These are phyloP conservation scores for Orycteropus afer DNA, from an alignment of 2,113 vertebrate species.

Conservation along the genomic window DNA sequence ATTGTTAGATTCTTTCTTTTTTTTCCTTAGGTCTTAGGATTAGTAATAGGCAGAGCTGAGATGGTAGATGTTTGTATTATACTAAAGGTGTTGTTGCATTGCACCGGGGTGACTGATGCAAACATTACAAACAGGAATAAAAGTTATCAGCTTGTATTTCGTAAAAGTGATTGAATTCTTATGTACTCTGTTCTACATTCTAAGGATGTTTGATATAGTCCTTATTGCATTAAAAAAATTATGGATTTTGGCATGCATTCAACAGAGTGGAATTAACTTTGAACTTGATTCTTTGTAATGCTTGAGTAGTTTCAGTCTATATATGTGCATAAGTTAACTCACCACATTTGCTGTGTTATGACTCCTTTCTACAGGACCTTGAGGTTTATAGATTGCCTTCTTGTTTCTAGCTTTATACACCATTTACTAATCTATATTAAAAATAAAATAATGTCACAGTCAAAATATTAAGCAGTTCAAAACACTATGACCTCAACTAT, in stretches of 20 bases:
- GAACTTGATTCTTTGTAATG: conserved; percentile 16
- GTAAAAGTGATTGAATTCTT: conserved; percentile 51
- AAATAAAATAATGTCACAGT: conserved; percentile 55
- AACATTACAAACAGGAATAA: conserved; percentile 19
- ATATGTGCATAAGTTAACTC: not conserved
- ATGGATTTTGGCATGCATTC: conserved; percentile 38
- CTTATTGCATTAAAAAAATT: conserved; percentile 56
- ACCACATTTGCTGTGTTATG: conserved; percentile 48
- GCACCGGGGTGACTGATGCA: not conserved
- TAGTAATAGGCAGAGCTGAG: not conserved
- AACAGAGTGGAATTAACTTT: conserved; percentile 43
- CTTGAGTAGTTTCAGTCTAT: not conserved
- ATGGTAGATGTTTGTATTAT: not conserved
- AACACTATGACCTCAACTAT: conserved; percentile 34
- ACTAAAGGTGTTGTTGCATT: not conserved
- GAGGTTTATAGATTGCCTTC: not conserved
- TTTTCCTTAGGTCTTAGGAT: no score
- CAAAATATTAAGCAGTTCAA: conserved; percentile 59
- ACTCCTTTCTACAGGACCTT: not conserved
- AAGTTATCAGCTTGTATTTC: not conserved
- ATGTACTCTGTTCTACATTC: not conserved
- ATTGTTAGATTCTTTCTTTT: not conserved
- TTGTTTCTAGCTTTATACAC: conserved; percentile 47
- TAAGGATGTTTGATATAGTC: conserved; percentile 21
- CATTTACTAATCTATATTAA: conserved; percentile 54